Evolutionary conservation across 2,113 vertebrate species (phyloP), one percentile per base, ranked within the genome.

Genomic region (Morphnarchus princeps): DNA sequence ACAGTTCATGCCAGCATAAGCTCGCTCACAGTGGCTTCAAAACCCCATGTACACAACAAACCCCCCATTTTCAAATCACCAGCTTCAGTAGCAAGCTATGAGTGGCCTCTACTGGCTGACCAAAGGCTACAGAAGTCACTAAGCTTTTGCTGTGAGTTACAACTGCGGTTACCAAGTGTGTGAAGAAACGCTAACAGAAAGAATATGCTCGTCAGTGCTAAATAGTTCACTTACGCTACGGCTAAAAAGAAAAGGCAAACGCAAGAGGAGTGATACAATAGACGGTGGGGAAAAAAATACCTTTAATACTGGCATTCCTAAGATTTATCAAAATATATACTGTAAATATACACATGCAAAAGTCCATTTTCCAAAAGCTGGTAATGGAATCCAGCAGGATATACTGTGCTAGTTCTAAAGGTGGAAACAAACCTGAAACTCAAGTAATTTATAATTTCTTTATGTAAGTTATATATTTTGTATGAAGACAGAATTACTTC

Each of bases 61-160:
- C 59, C 14, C 62, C 69, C 82, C n/a, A 69, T 77, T 34, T 93
- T 28, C 87, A 38, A 67, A 87, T 71, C 93, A 89, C 98, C 97
- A 70, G 96, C 40, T 82, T 93, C 88, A 98, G 97, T 2, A 91
- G 98, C 98, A 99, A 99, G 99, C 99, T 98, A 98, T 99, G 99
- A 99, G 99, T 99, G 99, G 98, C 99, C 99, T 99, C 99, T 99
- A 97, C 99, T 99, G 99, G 99, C 98, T 99, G 99, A 98, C 98
- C 98, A 98, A 98, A 98, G 98, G 97, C 98, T 99, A 98, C 98
- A 97, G 97, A 97, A 99, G 98, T 98, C 98, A 98, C 89, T 89
- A 15, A 55, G 70, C 63, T 74, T 79, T 65, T 71, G 65, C 87
- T 87, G 4, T 0, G 12, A 94, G 71, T 50, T 84, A 84, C 59